Base-by-base conservation (phyloP, 2,888 invertebrate genomes). In the Coenonympha arcania region DNA sequence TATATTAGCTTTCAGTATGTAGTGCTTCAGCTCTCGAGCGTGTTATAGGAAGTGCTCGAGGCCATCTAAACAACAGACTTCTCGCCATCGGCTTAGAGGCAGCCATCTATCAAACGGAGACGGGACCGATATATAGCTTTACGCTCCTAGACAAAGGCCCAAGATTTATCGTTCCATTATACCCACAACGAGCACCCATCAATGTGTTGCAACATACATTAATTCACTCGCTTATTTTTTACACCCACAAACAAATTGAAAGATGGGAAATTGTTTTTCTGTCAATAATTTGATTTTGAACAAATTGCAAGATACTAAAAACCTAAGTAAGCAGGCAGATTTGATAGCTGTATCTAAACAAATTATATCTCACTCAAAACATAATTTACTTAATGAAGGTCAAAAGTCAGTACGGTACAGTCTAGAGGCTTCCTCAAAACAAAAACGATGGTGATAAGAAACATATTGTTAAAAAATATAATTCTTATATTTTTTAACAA, bases 91-190 rank as follows among this genome's bases (percentile, higher is more conserved):
- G 11, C 40, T 44, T 51, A 48, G 42, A 50, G 43, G 30, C 44
- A 44, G 20, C 47, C 49, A 55, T 55, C 55, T 33, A 55, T 55
- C 50, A 53, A 55, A 48, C 31, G 31, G 52, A 28, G 50, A 16
- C 55, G 19, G 31, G 47, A 15, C 44, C 49, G 50, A 52, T 48
- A n/a, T n/a, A n/a, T n/a, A 41, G 50, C 50, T 55, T 48, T 43
- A 47, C 43, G 47, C 46, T 48, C n/a, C 50, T 20, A 50, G 50
- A 53, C 55, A 53, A 53, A 52, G 49, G 53, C 50, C 37, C 47
- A 28, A 53, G 53, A 55, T 55, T 48, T 52, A 55, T 55, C 16
- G 50, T 55, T 50, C 49, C 53, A 50, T 55, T 55, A 53, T 41
- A 44, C 44, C 26, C 31, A 31, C 31, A 26, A 48, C 42, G 28